Evolutionary conservation across 2,113 vertebrate genomes (phyloP).

Genomic region (Gnathonemus longibarbis): DNA sequence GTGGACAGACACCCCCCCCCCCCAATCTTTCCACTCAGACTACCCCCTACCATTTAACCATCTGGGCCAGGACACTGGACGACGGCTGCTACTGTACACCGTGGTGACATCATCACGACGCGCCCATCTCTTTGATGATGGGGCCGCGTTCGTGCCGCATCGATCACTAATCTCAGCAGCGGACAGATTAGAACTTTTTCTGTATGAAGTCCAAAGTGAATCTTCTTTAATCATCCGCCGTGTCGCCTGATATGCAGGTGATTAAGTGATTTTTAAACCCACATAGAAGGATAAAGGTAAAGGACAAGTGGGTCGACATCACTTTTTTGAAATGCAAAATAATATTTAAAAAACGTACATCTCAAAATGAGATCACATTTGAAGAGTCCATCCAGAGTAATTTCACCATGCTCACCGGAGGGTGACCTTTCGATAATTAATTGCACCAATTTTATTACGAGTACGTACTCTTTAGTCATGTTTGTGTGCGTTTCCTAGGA

Average conservation of each 20-base stretch:
- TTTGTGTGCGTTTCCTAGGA: neutral
- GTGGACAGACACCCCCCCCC: conserved; percentile 37
- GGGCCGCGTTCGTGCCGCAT: neutral
- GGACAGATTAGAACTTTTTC: neutral
- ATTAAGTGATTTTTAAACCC: neutral
- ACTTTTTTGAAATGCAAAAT: conserved; percentile 7
- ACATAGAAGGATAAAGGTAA: neutral
- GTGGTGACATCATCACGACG: conserved; percentile 26
- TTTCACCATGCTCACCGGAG: neutral
- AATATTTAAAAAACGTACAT: neutral
- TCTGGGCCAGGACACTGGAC: conserved; percentile 33
- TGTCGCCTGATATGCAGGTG: neutral
- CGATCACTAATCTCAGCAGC: neutral
- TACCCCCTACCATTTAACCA: conserved; percentile 24
- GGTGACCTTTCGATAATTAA: conserved; percentile 1
- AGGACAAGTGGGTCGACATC: neutral
- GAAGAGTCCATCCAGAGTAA: neutral
- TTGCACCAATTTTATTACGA: neutral
- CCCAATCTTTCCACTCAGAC: conserved; percentile 34
- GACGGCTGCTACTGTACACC: conserved; percentile 30
- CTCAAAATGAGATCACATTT: conserved; percentile 5
- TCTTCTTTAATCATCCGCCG: neutral
- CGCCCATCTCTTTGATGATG: neutral
- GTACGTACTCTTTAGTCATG: neutral
- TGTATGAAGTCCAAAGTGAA: neutral